These are phyloP conservation scores for Ophioninae sp. DNA, from an alignment of 2,888 invertebrate species.

Conservation along the genomic window DNA sequence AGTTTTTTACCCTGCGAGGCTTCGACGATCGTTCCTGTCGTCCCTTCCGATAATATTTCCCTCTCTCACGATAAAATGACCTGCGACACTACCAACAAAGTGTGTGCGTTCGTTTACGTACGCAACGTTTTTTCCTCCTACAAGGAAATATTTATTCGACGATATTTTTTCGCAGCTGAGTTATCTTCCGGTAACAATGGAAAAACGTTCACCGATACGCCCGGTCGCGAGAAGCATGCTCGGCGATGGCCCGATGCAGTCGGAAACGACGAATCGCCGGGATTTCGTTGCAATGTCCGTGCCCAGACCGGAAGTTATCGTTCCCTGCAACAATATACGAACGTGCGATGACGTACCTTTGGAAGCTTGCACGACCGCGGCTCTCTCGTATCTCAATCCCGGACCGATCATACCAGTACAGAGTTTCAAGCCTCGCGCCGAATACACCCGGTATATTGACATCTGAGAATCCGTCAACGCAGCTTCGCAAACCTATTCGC, in stretches of 20 bases:
- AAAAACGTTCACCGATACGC: slow-evolving; percentile 74
- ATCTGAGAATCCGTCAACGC: not conserved
- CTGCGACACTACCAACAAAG: slow-evolving; percentile 78
- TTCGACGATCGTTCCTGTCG: slow-evolving; percentile 67
- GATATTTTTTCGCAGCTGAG: slow-evolving; percentile 73
- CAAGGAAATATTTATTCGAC: not conserved
- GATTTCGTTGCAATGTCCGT: slow-evolving; percentile 73
- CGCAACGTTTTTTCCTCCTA: not conserved
- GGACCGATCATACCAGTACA: slow-evolving; percentile 68
- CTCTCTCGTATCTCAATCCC: slow-evolving; percentile 76
- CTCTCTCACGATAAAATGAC: slow-evolving; percentile 73
- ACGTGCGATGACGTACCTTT: slow-evolving; percentile 71
- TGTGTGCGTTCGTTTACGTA: slow-evolving; percentile 57
- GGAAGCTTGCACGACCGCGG: slow-evolving; percentile 74
- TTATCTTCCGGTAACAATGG: slow-evolving; percentile 73
- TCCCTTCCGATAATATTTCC: slow-evolving; percentile 71
- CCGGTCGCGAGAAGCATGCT: slow-evolving; percentile 72
- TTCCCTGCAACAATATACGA: slow-evolving; percentile 76
- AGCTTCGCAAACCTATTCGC: not conserved
- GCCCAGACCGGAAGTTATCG: slow-evolving; percentile 68
- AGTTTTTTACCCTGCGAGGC: slow-evolving; percentile 70
- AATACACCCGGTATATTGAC: slow-evolving; percentile 71
- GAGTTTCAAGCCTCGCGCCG: slow-evolving; percentile 75
- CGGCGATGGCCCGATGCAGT: slow-evolving; percentile 74
- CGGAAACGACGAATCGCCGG: slow-evolving; percentile 75